Evolutionary conservation across 2,888 invertebrate species (phyloP), one percentile per base, ranked within the genome.

Genomic region (Oegoconia quadripuncta): DNA sequence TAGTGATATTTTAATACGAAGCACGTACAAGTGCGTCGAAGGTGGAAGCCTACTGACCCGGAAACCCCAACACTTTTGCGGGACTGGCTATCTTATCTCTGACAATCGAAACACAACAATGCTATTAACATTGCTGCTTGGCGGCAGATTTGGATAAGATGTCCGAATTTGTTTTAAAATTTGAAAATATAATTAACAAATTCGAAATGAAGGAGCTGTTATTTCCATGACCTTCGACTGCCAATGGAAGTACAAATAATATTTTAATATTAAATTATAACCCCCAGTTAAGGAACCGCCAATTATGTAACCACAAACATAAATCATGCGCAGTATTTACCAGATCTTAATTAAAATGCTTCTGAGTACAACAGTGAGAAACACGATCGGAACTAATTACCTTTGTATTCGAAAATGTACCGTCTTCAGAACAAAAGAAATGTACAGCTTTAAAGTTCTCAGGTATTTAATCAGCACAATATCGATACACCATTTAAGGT

Each of bases 321-420:
- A 64, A 68, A 68, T 65, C 64, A 59, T 42, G 36, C 18, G 34
- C 22, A 44, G 44, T 57, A 50, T 63, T 64, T 55, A 41, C 49
- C 38, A 41, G 47, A 49, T 52, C 55, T 62, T 66, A 61, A 64
- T 68, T 64, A 64, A 70, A 62, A 58, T 43, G 48, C 35, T 46
- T 48, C 46, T 40, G 48, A 42, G 17, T 26, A 52, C 52, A 57
- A 55, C 55, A 55, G 52, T 49, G 46, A 43, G 50, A 49, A 48
- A 42, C 48, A 54, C 49, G 50, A 55, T 46, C 50, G 35, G 42
- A 44, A 50, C 47, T 52, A 52, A 56, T 57, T 58, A 48, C 40
- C 29, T 45, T 46, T 44, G 46, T 51, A 42, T 44, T 15, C 38
- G 22, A 31, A 33, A 23, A 33, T 14, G 23, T 33, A 23, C 33